Evolutionary conservation across 2,797 vertebrate genomes (phyloP).

Genomic region (Bradypodion pumilum): DNA sequence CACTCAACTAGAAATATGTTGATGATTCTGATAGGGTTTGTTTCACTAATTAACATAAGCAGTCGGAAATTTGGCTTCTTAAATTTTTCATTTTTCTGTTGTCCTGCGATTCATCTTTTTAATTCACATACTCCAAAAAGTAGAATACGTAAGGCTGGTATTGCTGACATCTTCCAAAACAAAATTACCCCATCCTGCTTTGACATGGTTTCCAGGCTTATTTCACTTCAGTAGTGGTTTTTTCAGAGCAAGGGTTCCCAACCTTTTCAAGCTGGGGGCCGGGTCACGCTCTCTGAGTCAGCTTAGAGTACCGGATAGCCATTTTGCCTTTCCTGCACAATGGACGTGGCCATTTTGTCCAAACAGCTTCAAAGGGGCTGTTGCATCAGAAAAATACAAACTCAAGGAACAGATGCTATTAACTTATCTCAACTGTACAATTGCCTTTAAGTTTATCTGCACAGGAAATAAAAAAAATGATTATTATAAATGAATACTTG

Average conservation of each 20-base stretch:
- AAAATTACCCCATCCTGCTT: neutral
- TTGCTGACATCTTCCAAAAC: neutral
- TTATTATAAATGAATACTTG: slow-evolving; percentile 60
- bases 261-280: too few relatives aligned
- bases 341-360: too few relatives aligned
- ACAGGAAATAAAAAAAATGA: slow-evolving; percentile 9
- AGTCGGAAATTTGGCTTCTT: neutral
- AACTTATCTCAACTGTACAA: slow-evolving; percentile 14
- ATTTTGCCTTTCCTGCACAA: too few relatives aligned
- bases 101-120: neutral
- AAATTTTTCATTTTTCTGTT: neutral
- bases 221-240: neutral
- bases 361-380: too few relatives aligned
- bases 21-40: neutral
- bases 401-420: slow-evolving; percentile 14
- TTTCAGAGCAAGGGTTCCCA: too few relatives aligned
- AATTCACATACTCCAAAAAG: neutral
- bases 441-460: slow-evolving; percentile 9
- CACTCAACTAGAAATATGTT: neutral
- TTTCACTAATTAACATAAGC: neutral
- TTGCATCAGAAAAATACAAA: neutral
- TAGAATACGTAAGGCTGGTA: neutral
- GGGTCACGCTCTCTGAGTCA: too few relatives aligned
- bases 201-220: neutral
- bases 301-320: too few relatives aligned